Evolutionary conservation across 1,140 invertebrate species (phyloP).

Genomic region (Drosophila busckii): DNA sequence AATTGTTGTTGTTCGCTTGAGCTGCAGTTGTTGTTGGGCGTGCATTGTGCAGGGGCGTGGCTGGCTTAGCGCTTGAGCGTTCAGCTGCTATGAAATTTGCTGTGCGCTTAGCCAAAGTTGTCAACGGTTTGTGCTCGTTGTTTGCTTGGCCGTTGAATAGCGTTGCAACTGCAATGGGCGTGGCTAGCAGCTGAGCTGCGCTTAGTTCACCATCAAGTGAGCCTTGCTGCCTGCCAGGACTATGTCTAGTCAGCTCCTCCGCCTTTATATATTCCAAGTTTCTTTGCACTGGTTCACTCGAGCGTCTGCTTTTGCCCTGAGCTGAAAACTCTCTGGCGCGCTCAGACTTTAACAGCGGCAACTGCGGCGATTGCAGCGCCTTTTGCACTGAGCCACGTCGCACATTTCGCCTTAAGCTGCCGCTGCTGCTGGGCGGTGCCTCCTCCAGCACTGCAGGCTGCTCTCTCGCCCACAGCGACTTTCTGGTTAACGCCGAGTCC

Average conservation of each 20-base stretch:
- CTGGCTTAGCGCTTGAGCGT: slow-evolving; percentile 5
- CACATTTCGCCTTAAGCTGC: slow-evolving; percentile 3
- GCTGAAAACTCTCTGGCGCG: too few relatives aligned
- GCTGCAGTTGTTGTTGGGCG: background rate
- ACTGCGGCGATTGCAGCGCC: too few relatives aligned
- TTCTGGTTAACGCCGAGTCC: slow-evolving; percentile 34
- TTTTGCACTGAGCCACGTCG: slow-evolving; percentile 18
- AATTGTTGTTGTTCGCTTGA: background rate
- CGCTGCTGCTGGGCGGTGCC: slow-evolving; percentile 20
- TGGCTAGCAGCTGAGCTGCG: slow-evolving; percentile 14
- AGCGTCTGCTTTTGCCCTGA: too few relatives aligned
- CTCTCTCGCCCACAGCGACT: slow-evolving; percentile 37
- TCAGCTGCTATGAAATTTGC: slow-evolving; percentile 16
- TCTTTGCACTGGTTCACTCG: too few relatives aligned
- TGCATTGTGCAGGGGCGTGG: slow-evolving; percentile 2
- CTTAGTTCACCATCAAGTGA: too few relatives aligned
- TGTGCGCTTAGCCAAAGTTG: slow-evolving; percentile 11
- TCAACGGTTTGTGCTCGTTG: slow-evolving; percentile 5
- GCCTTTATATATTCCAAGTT: too few relatives aligned
- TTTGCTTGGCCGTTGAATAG: background rate
- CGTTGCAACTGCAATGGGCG: slow-evolving; percentile 1
- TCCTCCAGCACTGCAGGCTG: slow-evolving; percentile 36
- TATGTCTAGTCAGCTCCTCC: too few relatives aligned
- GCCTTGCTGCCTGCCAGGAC: too few relatives aligned
- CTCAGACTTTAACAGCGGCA: too few relatives aligned